Base-by-base conservation (phyloP, 2,113 vertebrate genomes). In the Lipophrys pholis region DNA sequence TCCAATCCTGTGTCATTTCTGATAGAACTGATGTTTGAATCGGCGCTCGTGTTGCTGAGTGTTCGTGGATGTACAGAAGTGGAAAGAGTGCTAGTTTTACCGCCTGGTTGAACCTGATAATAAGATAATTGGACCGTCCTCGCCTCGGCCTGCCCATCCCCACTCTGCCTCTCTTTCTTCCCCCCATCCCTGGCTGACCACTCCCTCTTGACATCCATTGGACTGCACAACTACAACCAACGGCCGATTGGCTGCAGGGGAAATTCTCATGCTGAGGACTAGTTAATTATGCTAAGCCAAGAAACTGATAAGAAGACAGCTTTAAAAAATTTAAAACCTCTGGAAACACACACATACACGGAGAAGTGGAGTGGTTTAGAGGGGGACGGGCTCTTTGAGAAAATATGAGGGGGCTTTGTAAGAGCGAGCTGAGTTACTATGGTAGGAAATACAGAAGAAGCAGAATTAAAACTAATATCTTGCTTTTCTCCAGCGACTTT, bases 201-300 rank as follows among this genome's bases (percentile, higher is more conserved):
- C 56, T 73, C 65, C 60, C 41, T 55, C 36, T 72, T 11, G 14
- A 7, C 2, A 15, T 54, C 60, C 9, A 62, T 39, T 72, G 70
- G 63, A 69, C 69, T 75, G 41, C 0, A 21, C 65, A 71, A 43
- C 62, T n/a, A 46, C 21, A 53, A 77, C 73, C 53, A 55, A 53
- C 41, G 40, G 45, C 14, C 14, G 5, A 75, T 64, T 85, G 70
- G 73, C 72, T 72, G 76, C 46, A 39, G 58, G 43, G 50, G 46
- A 59, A 52, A 56, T 76, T 78, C 64, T 74, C 66, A 82, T 76
- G 78, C 50, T 53, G 36, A 64, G 64, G 67, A 76, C 66, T 73
- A 64, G 56, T 88, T 90, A 86, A 88, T 89, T 89, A 92, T 90
- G 87, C 78, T 89, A 93, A 93, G 89, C 91, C 81, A 80, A 17